Percentiles rank a stretch among this genome's conserved stretches.
These are phyloP conservation scores for Iphiclides podalirius DNA, from an alignment of 2,888 invertebrate genomes.

Conservation along the genomic window DNA sequence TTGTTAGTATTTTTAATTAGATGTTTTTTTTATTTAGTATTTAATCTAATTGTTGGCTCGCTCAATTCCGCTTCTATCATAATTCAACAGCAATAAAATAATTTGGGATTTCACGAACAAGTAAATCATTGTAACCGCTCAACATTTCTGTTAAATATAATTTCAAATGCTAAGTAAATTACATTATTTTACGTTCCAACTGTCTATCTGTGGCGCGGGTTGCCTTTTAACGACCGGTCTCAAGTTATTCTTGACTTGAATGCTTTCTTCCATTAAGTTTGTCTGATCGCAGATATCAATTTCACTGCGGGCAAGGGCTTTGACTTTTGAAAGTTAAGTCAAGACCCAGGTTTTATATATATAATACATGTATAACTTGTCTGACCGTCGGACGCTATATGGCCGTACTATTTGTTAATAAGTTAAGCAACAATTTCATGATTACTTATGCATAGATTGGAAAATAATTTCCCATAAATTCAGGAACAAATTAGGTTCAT, in stretches of 20 bases:
- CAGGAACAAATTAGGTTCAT: too few relatives aligned
- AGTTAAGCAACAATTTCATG: too few relatives aligned
- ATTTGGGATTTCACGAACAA: too few relatives aligned
- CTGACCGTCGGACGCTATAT: not conserved
- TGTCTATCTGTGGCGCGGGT: not conserved
- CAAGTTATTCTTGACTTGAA: conserved; percentile 25
- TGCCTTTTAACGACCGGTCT: conserved; percentile 16
- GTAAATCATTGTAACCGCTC: not conserved
- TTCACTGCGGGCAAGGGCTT: not conserved
- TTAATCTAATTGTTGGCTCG: too few relatives aligned
- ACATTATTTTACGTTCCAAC: not conserved
- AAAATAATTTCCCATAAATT: too few relatives aligned
- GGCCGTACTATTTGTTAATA: too few relatives aligned
- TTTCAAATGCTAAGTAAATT: not conserved
- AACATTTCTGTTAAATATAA: not conserved
- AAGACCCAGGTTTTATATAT: not conserved
- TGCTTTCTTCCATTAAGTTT: conserved; percentile 20
- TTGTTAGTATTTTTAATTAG: too few relatives aligned
- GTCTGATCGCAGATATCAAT: conserved; percentile 12
- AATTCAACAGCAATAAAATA: too few relatives aligned
- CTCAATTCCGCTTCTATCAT: too few relatives aligned
- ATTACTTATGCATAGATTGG: too few relatives aligned
- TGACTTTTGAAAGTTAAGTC: conserved; percentile 7
- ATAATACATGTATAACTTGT: too few relatives aligned
- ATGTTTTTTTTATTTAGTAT: too few relatives aligned